Base-by-base conservation (phyloP, 1,140 invertebrate genomes). In the Pomacea maculata region DNA sequence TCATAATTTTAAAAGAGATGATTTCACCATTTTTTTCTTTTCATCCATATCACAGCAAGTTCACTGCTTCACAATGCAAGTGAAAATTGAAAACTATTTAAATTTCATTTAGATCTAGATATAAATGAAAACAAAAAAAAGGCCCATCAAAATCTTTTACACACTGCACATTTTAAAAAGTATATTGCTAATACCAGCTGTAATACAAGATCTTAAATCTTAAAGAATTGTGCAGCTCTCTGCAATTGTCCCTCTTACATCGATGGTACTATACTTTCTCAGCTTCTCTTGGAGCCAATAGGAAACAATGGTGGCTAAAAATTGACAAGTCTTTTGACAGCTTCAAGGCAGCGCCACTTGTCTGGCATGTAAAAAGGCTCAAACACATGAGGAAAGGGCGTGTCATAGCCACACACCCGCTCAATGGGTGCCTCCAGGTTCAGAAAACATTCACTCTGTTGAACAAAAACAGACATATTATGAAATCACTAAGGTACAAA, bases 331-430 rank as follows among this genome's bases (percentile, higher is more conserved):
- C 95, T 94, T 83, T 95, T 94, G 6, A 99, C 91, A 17, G 95
- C 95, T 78, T 96, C 94, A 75, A 97, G 93, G 89, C 97, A 98
- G 75, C 97, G 93, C 95, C 96, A 98, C 89, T 97, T 98, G 87
- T 96, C 95, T 10, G 98, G 98, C 80, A 99, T 90, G 91, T 99
- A 99, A 91, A 99, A 98, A 0, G 95, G 95, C 91, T 99, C 98
- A 91, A 95, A 98, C 8, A 99, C 94, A 92, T 98, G 96, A 12
- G 98, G 97, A 92, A 99, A 99, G 7, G 98, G 98, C 10, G 97
- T 97, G 92, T 99, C 98, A 93, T 96, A 98, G n/a, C 98, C 98
- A 72, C 97, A 95, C 7, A 99, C 96, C 88, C 98, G 93, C 73
- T 94, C 92, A 21, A 99, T 93, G 0, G 98, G 98, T 12, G 98